Percentiles rank a stretch among this genome's conserved stretches.
phyloP scores from a whole-genome alignment of 2,113 vertebrate genomes.

The Apaloderma vittatum region DNA sequence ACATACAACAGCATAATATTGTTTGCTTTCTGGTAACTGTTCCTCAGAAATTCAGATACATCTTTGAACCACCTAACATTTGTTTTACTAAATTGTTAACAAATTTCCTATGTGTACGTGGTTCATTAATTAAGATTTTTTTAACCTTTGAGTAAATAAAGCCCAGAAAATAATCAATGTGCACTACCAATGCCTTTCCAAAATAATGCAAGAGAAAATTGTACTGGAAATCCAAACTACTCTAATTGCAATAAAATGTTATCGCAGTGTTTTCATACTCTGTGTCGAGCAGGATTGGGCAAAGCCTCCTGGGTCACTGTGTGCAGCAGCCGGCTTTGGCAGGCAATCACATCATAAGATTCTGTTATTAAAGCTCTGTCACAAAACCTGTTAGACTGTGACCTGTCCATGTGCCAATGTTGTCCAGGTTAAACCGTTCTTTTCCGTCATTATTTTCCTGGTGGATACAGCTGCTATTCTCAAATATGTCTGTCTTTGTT shows the following conservation, averaged over 20 bases:
- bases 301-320: not conserved
- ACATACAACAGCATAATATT: not conserved
- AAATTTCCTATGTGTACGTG: not conserved
- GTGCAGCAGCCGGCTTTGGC: not conserved
- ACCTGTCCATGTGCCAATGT: not conserved
- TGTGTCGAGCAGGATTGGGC: not conserved
- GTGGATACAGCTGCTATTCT: not conserved
- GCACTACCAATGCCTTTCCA: not conserved
- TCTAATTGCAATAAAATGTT: not conserved
- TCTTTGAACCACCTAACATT: not conserved
- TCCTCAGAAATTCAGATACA: conserved; percentile 1
- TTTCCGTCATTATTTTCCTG: not conserved
- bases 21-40: not conserved
- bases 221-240: not conserved
- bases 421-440: not conserved
- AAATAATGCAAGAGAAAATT: not conserved
- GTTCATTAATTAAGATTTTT: not conserved
- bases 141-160: not conserved
- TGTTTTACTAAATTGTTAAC: not conserved
- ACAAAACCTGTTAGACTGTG: not conserved
- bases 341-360: not conserved
- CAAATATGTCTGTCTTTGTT: not conserved
- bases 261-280: not conserved
- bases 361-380: not conserved
- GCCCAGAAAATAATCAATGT: not conserved